phyloP scores from a whole-genome alignment of 2,888 invertebrate species.

The Odontomyia ornata region DNA sequence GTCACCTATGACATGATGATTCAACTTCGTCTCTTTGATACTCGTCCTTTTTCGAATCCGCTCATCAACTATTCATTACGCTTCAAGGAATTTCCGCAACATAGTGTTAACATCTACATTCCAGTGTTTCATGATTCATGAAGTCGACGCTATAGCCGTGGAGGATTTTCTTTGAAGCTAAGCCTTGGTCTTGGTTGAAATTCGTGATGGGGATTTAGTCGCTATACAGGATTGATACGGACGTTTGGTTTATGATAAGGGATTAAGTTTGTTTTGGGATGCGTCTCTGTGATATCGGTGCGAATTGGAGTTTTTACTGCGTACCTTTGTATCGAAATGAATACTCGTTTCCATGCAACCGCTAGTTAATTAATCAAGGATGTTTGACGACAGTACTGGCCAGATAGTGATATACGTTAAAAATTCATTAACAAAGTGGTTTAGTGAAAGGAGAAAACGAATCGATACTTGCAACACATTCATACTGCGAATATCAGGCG shows the following conservation, averaged over 20 bases:
- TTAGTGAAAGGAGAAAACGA: neutral
- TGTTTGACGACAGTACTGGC: too few species aligned
- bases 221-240: neutral
- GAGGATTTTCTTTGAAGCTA: constrained; percentile 23
- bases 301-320: neutral
- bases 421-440: neutral
- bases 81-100: constrained; percentile 42
- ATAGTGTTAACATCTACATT: constrained; percentile 41
- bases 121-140: constrained; percentile 39
- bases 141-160: constrained; percentile 22
- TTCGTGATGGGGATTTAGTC: neutral
- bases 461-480: neutral
- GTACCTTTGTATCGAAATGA: neutral
- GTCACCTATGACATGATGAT: constrained; percentile 32
- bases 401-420: too few species aligned
- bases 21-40: constrained; percentile 32
- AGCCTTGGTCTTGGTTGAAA: constrained; percentile 3
- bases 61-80: constrained; percentile 43
- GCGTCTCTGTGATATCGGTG: too few species aligned
- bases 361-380: too few species aligned
- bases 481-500: neutral
- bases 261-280: neutral
- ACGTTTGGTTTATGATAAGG: neutral
- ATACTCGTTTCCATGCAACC: too few species aligned
- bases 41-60: constrained; percentile 41